Percentiles rank a stretch among this genome's conserved stretches.
Evolutionary conservation across 1,140 invertebrate species (phyloP).

Genomic region (Mizuhopecten yessoensis): DNA sequence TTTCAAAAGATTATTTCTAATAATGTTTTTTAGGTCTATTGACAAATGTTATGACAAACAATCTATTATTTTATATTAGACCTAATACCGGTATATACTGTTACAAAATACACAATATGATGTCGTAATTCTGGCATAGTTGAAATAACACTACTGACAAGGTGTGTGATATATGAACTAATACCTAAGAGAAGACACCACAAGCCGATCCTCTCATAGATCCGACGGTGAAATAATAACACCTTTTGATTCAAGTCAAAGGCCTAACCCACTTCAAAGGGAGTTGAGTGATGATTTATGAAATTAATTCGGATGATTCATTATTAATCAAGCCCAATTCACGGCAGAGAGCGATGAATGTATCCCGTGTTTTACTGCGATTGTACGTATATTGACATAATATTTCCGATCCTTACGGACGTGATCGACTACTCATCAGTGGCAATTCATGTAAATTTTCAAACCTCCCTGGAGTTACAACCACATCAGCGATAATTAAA

Average conservation of each 20-base stretch:
- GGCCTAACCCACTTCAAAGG: not conserved
- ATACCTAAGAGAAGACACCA: not conserved
- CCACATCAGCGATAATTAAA: conserved; percentile 30
- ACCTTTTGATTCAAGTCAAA: not conserved
- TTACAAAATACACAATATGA: not conserved
- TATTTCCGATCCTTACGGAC: not conserved
- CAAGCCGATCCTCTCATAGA: not conserved
- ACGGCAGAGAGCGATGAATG: not conserved
- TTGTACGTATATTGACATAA: not conserved
- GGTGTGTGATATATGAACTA: not conserved
- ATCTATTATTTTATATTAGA: too few relatives aligned
- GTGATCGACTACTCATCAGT: not conserved
- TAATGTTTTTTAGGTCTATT: too few relatives aligned
- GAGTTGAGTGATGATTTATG: not conserved
- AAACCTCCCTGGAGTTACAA: not conserved
- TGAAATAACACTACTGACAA: not conserved
- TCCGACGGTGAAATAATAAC: not conserved
- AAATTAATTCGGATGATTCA: conserved; percentile 35
- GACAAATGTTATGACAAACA: too few relatives aligned
- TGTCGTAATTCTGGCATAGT: not conserved
- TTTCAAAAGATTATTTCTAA: too few relatives aligned
- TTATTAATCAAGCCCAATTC: not conserved
- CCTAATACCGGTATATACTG: not conserved
- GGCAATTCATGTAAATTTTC: conserved; percentile 19
- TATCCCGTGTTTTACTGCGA: not conserved